Conservation (phyloP, 2,888 invertebrate species). For the Melikaiella ostensackeni region DNA sequence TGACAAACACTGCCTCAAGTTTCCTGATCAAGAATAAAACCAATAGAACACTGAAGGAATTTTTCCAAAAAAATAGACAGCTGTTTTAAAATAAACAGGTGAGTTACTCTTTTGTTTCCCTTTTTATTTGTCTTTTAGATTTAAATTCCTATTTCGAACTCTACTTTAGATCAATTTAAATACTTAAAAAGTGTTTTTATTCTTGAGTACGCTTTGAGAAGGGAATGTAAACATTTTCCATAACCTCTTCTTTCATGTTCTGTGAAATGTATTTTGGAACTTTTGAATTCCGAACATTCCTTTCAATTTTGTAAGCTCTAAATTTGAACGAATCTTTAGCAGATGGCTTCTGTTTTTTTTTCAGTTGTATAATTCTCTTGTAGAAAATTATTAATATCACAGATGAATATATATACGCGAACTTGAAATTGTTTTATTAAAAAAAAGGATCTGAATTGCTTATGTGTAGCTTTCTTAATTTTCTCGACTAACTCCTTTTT, state of each 20-base stretch:
- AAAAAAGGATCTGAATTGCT: too few species aligned
- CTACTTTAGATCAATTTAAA: neutral
- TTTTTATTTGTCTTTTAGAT: neutral
- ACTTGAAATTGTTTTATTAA: too few species aligned
- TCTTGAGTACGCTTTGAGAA: neutral
- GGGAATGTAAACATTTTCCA: neutral
- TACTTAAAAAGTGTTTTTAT: neutral
- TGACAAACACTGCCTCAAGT: neutral
- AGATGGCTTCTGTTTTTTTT: neutral
- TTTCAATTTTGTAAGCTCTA: conserved; percentile 36
- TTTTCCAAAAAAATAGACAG: neutral
- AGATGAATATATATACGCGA: too few species aligned
- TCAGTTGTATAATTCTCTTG: neutral
- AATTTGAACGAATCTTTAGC: conserved; percentile 21
- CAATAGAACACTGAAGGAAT: neutral
- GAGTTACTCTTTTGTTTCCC: neutral
- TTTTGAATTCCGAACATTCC: conserved; percentile 29
- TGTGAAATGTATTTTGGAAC: conserved; percentile 11
- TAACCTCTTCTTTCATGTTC: conserved; percentile 12
- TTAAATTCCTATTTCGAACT: neutral
- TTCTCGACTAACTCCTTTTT: too few species aligned
- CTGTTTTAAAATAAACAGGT: conserved; percentile 16
- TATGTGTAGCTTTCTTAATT: too few species aligned
- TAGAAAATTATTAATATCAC: neutral
- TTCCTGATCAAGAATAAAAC: neutral